Conservation (phyloP, 1,140 invertebrate species). For the Leptinotarsa defecta region DNA sequence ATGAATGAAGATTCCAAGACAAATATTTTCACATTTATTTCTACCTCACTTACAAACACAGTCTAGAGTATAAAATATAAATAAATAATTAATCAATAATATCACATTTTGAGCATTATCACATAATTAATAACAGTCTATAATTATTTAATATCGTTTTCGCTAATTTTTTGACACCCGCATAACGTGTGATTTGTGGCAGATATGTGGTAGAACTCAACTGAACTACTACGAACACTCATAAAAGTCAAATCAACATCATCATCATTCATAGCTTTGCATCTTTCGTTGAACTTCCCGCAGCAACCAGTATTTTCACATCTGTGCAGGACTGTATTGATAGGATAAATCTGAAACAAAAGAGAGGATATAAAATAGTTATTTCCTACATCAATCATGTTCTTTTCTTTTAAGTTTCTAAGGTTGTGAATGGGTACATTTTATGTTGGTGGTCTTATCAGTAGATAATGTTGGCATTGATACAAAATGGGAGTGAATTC, state of each 20-base stretch:
- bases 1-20: too few species aligned
- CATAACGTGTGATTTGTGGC: constrained; percentile 9
- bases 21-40: too few species aligned
- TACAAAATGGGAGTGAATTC: too few species aligned
- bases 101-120: neutral
- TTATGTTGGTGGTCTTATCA: too few species aligned
- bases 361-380: neutral
- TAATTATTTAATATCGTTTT: neutral
- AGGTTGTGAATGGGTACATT: too few species aligned
- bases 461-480: too few species aligned
- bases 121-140: neutral
- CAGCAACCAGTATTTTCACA: constrained; percentile 13
- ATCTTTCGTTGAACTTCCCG: constrained; percentile 10
- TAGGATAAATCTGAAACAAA: constrained; percentile 14
- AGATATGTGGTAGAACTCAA: neutral
- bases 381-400: too few species aligned
- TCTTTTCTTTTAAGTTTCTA: too few species aligned
- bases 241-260: neutral
- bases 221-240: neutral
- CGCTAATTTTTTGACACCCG: neutral
- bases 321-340: constrained; percentile 19
- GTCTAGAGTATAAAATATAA: neutral
- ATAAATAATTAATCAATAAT: neutral
- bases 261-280: neutral
- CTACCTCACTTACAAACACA: too few species aligned